Evolutionary conservation across 2,113 vertebrate species (phyloP).

Genomic region (Rynchops niger): DNA sequence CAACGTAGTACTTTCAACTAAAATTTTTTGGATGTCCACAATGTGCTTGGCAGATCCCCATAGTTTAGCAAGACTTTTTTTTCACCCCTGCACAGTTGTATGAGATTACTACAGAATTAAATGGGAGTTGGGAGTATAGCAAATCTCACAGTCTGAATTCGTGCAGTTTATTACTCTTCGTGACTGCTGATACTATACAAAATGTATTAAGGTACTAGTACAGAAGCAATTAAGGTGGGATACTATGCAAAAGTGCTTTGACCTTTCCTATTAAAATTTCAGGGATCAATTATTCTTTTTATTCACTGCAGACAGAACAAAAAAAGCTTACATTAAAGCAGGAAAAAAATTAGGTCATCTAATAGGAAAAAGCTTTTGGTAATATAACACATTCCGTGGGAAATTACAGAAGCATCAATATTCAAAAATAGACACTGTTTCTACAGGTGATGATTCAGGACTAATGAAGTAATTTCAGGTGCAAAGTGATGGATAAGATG

Average conservation of each 20-base stretch:
- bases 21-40: not conserved
- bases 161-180: not conserved
- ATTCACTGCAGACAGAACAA: not conserved
- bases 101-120: not conserved
- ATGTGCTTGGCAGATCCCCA: not conserved
- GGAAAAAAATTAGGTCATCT: not conserved
- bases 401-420: not conserved
- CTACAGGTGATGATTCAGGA: not conserved
- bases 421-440: not conserved
- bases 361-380: not conserved
- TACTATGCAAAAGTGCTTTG: not conserved
- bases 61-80: not conserved
- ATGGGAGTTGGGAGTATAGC: not conserved
- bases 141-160: not conserved
- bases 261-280: constrained; percentile 48
- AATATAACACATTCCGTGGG: not conserved
- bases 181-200: not conserved
- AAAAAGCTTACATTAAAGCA: not conserved
- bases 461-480: not conserved
- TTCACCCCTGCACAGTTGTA: not conserved
- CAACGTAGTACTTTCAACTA: not conserved
- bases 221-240: not conserved
- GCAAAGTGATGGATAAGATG: not conserved
- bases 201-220: not conserved
- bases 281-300: constrained; percentile 45